Conservation (phyloP, 2,113 vertebrate genomes). For the Peromyscus maniculatus region DNA sequence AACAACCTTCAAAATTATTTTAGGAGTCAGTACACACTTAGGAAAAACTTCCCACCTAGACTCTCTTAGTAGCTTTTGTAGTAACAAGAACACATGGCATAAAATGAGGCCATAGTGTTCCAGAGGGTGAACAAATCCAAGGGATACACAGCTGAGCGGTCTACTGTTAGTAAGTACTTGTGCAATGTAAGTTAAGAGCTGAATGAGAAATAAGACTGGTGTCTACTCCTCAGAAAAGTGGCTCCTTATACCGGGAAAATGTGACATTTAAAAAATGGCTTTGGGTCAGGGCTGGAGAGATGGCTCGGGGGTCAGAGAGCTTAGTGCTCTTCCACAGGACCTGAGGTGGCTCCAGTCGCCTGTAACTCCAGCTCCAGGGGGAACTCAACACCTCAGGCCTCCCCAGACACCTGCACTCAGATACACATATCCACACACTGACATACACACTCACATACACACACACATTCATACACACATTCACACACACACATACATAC, state of each 20-base stretch:
- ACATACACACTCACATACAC: background rate
- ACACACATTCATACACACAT: no score
- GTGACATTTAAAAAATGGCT: background rate
- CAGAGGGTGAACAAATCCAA: background rate
- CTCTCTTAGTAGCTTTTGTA: conserved; percentile 42
- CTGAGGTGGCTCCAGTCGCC: background rate
- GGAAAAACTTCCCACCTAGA: conserved; percentile 45
- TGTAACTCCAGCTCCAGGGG: background rate
- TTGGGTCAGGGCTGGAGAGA: background rate
- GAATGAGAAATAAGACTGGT: conserved; percentile 36
- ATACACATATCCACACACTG: background rate
- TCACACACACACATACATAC: no score
- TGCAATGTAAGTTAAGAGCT: conserved; percentile 46
- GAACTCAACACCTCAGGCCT: background rate
- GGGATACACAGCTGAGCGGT: conserved; percentile 4
- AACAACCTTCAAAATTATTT: conserved; percentile 54
- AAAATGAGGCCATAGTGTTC: conserved; percentile 22
- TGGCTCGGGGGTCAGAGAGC: no score
- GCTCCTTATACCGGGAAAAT: conserved; percentile 11
- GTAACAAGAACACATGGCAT: conserved; percentile 48
- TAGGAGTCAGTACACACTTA: background rate
- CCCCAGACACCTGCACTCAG: background rate
- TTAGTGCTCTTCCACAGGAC: background rate
- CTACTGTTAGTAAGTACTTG: conserved; percentile 41
- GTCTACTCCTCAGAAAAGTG: conserved; percentile 12